Conservation (phyloP, 2,113 vertebrate genomes). For the Otolemur garnettii region DNA sequence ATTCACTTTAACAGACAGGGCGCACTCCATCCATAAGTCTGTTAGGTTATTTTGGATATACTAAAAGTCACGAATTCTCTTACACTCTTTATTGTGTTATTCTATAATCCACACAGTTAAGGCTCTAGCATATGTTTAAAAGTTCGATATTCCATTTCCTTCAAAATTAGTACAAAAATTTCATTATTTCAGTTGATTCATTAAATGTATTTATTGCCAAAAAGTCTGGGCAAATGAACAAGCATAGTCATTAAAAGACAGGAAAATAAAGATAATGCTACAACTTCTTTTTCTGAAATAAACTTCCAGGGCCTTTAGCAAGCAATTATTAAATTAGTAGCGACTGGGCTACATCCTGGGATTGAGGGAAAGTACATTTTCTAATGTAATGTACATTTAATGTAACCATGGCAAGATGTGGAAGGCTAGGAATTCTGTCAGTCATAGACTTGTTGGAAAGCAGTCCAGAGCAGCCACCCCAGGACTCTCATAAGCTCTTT, state of each 20-base stretch:
- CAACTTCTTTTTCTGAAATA: conserved; percentile 27
- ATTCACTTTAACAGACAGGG: conserved; percentile 57
- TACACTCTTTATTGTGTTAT: not conserved
- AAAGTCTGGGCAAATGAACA: conserved; percentile 52
- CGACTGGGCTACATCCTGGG: conserved; percentile 62
- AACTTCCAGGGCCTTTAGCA: conserved; percentile 21
- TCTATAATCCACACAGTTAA: not conserved
- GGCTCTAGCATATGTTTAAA: not conserved
- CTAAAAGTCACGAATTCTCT: conserved; percentile 45
- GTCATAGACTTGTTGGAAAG: conserved; percentile 84
- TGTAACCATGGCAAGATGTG: conserved; percentile 80
- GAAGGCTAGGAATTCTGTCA: conserved; percentile 81
- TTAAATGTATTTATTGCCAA: conserved; percentile 52
- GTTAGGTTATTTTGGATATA: conserved; percentile 48
- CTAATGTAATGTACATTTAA: conserved; percentile 83
- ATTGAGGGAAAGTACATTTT: conserved; percentile 78
- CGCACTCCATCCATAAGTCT: conserved; percentile 22
- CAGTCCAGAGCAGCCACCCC: conserved; percentile 79
- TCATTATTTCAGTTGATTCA: conserved; percentile 51
- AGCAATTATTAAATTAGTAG: conserved; percentile 17
- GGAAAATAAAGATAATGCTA: not conserved
- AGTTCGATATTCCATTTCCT: not conserved
- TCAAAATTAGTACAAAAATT: conserved; percentile 64
- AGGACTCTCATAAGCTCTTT: conserved; percentile 80
- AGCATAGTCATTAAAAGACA: conserved; percentile 24